Percentiles rank a stretch among this genome's conserved stretches.
Conservation (phyloP, 2,888 invertebrate genomes). For the Caenorhabditis sp. region DNA sequence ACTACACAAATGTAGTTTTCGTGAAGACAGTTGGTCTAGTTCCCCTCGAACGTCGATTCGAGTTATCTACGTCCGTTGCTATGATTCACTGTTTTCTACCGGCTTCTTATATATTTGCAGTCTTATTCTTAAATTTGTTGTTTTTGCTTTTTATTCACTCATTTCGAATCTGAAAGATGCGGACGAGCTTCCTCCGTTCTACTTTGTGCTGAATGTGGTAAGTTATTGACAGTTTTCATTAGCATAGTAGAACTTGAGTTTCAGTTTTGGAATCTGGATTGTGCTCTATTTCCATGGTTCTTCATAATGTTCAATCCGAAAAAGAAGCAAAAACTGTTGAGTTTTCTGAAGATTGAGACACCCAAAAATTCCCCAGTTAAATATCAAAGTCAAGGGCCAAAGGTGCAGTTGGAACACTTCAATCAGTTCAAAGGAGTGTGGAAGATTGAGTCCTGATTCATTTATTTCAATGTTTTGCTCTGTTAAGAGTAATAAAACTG, state of each 20-base stretch:
- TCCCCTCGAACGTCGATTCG: constrained; percentile 36
- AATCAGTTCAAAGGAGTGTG: constrained; percentile 38
- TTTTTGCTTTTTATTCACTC: constrained; percentile 30
- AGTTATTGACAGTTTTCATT: not conserved
- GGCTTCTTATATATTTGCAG: constrained; percentile 35
- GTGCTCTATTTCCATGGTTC: constrained; percentile 51
- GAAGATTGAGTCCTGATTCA: constrained; percentile 15
- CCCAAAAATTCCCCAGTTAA: not conserved
- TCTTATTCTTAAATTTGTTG: constrained; percentile 29
- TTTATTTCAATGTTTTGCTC: too few species aligned
- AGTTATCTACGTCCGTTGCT: constrained; percentile 38
- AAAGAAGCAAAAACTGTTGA: constrained; percentile 35
- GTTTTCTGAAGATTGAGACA: constrained; percentile 35
- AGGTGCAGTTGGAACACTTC: constrained; percentile 37
- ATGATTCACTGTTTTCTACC: constrained; percentile 51
- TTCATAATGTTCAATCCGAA: constrained; percentile 50
- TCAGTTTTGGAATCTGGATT: constrained; percentile 56
- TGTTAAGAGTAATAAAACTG: too few species aligned
- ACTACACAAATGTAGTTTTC: constrained; percentile 46
- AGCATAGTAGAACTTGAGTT: not conserved
- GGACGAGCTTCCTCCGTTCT: constrained; percentile 23
- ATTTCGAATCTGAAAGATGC: constrained; percentile 16
- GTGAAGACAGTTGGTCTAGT: constrained; percentile 36
- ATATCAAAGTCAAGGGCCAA: not conserved
- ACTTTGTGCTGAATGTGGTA: constrained; percentile 46